Percentiles rank a stretch among this genome's conserved stretches.
phyloP scores from a whole-genome alignment of 2,797 vertebrate genomes.

The Galago senegalensis region DNA sequence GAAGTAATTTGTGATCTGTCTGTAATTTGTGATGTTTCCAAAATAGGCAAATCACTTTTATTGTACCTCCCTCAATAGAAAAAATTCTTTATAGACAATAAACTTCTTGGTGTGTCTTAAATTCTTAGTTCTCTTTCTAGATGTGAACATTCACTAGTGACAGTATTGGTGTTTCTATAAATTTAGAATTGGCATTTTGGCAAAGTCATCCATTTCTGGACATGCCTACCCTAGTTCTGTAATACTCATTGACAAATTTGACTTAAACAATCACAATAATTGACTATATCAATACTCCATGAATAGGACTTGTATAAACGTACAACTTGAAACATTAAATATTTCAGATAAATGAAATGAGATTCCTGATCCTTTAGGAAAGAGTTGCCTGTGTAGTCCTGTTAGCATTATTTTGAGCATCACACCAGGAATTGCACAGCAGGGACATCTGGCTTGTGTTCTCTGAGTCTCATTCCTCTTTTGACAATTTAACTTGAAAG shows the following conservation, averaged over 20 bases:
- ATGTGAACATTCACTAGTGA: background rate
- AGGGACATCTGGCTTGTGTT: background rate
- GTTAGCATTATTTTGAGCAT: conserved; percentile 33
- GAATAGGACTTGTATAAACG: background rate
- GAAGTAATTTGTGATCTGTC: conserved; percentile 21
- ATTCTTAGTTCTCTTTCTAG: conserved; percentile 1
- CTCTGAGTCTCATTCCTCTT: background rate
- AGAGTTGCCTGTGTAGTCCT: background rate
- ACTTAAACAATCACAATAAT: background rate
- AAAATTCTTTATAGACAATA: background rate
- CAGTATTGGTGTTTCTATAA: background rate
- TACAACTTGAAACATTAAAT: conserved; percentile 40
- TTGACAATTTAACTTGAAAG: background rate
- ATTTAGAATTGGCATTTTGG: background rate
- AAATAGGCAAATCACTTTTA: conserved; percentile 48
- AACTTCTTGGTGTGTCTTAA: background rate
- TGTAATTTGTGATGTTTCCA: conserved; percentile 37
- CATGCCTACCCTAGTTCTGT: background rate
- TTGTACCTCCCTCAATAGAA: background rate
- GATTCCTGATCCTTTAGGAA: background rate
- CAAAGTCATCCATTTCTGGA: conserved; percentile 8
- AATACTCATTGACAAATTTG: background rate
- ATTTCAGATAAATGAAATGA: background rate
- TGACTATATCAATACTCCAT: background rate
- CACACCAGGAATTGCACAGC: background rate